phyloP scores from a whole-genome alignment of 1,140 invertebrate species.

The Diachasmimorpha longicaudata region DNA sequence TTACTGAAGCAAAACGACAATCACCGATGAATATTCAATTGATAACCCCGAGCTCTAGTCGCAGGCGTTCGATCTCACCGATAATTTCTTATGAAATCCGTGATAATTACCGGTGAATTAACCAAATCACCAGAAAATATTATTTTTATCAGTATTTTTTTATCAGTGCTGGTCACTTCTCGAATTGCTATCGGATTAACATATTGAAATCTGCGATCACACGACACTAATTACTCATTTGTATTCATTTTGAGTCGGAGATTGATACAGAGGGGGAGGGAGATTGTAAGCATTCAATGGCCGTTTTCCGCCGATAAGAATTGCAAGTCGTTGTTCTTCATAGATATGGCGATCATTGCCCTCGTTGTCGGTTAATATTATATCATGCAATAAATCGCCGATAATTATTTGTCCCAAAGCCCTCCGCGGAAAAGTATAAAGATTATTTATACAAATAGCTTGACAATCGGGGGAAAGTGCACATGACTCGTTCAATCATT shows the following conservation, averaged over 20 bases:
- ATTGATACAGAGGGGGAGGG: neutral
- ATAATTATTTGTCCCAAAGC: too few species aligned
- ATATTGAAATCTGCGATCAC: too few species aligned
- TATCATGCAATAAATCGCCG: neutral
- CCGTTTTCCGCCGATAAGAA: neutral
- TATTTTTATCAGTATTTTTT: too few species aligned
- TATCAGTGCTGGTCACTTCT: too few species aligned
- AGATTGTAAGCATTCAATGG: neutral
- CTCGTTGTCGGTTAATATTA: slow-evolving; percentile 2
- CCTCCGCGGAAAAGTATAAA: too few species aligned
- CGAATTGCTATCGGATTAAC: too few species aligned
- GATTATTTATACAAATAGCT: too few species aligned
- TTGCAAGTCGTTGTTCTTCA: neutral
- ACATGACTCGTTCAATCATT: neutral
- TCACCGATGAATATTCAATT: neutral
- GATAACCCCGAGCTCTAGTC: neutral
- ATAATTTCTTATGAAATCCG: too few species aligned
- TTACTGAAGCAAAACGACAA: too few species aligned
- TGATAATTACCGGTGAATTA: too few species aligned
- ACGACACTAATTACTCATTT: neutral
- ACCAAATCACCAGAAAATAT: too few species aligned
- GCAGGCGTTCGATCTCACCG: too few species aligned
- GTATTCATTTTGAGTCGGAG: neutral
- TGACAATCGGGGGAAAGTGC: neutral
- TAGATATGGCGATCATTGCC: slow-evolving; percentile 5